Base-by-base conservation (phyloP, 2,113 vertebrate species). In the Naja naja region DNA sequence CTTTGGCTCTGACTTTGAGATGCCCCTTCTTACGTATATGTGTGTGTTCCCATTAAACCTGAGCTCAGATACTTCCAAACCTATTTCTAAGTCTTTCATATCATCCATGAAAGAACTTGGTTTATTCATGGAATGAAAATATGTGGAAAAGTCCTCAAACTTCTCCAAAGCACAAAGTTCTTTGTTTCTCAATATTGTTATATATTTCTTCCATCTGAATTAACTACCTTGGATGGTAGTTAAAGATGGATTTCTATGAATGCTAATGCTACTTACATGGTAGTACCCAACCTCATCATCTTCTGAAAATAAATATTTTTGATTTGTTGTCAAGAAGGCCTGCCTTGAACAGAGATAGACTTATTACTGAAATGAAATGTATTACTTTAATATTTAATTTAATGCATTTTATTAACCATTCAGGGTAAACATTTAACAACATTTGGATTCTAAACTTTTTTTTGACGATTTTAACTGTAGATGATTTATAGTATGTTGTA, bases 401-500 rank as follows among this genome's bases (percentile, higher is more conserved):
- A 56, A 97, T 96, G 45, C 43, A 95, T 96, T 97, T 97, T 96
- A 93, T n/a, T 97, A 9, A 45, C 47, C 54, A 94, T 3, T 93
- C 54, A 96, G 95, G 95, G 86, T 94, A 94, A 91, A 1, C 91
- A 91, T 91, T 87, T 16, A 95, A 81, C 39, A 64, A 74, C 8
- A 8, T 39, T 85, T 0, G 2, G 10, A 30, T 93, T 95, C 94
- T 95, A 87, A 53, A 94, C 95, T 95, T 96, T 96, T 93, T 92
- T 94, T 95, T 91, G 92, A 93, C 94, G 89, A 43, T 97, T 94
- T 92, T 94, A 96, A 93, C 95, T 94, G 93, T 95, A 96, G 89
- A 94, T 96, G 96, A 96, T 94, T 96, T 97, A 95, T 96, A 93
- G 94, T 95, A 90, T 56, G 94, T 96, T 91, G 96, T 94, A 96